phyloP scores from a whole-genome alignment of 2,888 invertebrate genomes.

The Catocala nupta region DNA sequence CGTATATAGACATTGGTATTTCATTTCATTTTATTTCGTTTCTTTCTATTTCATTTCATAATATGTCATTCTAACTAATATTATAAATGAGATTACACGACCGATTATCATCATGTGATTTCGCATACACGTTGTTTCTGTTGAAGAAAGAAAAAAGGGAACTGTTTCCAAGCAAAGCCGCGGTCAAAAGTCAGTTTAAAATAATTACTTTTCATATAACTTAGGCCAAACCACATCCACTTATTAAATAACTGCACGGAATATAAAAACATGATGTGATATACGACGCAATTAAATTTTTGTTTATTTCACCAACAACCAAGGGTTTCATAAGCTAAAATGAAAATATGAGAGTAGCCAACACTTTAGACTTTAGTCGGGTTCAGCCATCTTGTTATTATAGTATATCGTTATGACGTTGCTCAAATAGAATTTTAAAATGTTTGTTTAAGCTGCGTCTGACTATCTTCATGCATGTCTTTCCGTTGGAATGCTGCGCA shows the following conservation, averaged over 20 bases:
- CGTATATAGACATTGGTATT: no score
- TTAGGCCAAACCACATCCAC: constrained; percentile 13
- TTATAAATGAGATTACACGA: no score
- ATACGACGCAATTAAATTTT: constrained; percentile 12
- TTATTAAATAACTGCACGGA: constrained; percentile 18
- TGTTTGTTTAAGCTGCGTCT: not conserved
- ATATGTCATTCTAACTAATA: no score
- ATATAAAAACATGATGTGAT: constrained; percentile 17
- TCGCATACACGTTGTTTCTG: no score
- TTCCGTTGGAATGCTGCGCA: no score
- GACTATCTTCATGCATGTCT: no score
- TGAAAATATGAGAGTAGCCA: not conserved
- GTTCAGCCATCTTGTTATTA: not conserved
- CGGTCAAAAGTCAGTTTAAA: no score
- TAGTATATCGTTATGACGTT: not conserved
- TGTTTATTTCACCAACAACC: constrained; percentile 8
- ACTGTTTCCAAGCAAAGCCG: no score
- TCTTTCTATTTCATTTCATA: no score
- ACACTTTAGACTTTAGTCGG: not conserved
- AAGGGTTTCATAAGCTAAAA: not conserved
- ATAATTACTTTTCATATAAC: not conserved
- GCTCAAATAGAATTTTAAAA: not conserved
- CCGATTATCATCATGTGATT: no score
- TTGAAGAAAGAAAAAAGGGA: no score
- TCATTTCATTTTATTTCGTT: no score